Evolutionary conservation across 2,888 invertebrate genomes (phyloP).

Genomic region (Schizotus pectinicornis): DNA sequence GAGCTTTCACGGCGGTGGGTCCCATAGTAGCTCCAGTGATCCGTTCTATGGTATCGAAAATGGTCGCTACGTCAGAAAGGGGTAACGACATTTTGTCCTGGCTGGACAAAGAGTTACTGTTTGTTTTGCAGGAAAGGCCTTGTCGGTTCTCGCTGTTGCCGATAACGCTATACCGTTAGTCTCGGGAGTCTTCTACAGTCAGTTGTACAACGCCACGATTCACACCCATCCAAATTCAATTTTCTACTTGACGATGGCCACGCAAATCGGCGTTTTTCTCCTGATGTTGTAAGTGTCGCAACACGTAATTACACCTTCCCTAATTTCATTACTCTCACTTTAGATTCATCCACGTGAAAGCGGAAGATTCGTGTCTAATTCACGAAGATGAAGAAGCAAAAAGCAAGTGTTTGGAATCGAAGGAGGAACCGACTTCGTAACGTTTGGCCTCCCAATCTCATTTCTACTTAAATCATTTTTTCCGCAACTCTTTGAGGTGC

Average conservation of each 20-base stretch:
- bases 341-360: constrained; percentile 38
- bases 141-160: constrained; percentile 78
- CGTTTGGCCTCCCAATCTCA: background rate
- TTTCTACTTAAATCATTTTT: background rate
- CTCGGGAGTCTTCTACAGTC: constrained; percentile 75
- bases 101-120: background rate
- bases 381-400: constrained; percentile 35
- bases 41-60: constrained; percentile 82
- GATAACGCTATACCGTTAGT: constrained; percentile 81
- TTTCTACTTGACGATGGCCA: constrained; percentile 74
- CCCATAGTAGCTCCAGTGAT: constrained; percentile 80
- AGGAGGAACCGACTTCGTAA: background rate
- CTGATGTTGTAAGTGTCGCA: constrained; percentile 69
- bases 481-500: no score
- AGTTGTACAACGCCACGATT: constrained; percentile 74
- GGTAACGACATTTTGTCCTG: constrained; percentile 57
- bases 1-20: constrained; percentile 76
- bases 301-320: background rate
- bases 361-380: constrained; percentile 31
- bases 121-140: constrained; percentile 69
- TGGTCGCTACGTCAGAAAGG: constrained; percentile 73
- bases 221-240: constrained; percentile 66
- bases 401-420: constrained; percentile 7
- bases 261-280: constrained; percentile 71
- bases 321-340: no score